Evolutionary conservation across 2,888 invertebrate species (phyloP), one percentile per base, ranked within the genome.

Genomic region (Amphipoea oculea): DNA sequence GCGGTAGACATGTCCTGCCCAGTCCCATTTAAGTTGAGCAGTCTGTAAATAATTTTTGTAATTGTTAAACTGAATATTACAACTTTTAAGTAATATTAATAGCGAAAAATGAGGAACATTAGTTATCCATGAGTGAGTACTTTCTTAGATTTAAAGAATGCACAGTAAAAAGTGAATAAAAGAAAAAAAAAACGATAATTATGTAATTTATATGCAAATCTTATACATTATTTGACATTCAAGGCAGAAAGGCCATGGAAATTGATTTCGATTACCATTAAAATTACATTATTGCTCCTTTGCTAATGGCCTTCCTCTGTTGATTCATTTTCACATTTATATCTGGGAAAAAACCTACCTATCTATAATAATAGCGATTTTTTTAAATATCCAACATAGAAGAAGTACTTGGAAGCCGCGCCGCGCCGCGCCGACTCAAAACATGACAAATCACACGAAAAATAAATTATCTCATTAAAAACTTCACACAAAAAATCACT

Each of bases 171-270:
- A 36, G 17, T 54, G 17, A 62, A 74, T 23, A 57, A 69, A 80
- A 73, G 9, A 60, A 66, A 62, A 74, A 70, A 75, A 4, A 29
- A 42, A 20, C 17, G 29, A 69, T 74, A 74, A 81, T 69, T 42
- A 54, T 48, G 72, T 77, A 42, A 84, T 84, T 87, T 87, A 77
- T 66, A 87, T 85, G 87, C 81, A 84, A 85, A 85, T 87, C 62
- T 57, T 40, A 71, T 29, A 74, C 73, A 84, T 85, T 76, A 86
- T 80, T 85, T 74, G 81, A 84, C 74, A 75, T 75, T 79, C 73
- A 69, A 63, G 76, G 54, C 40, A 69, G 66, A 84, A 84, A 75
- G 45, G 67, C 85, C 17, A 60, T 73, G 36, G 60, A 45, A 76
- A 84, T 81, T 87, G 81, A 85, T 84, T 85, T 81, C 42, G 4